Evolutionary conservation across 1,140 invertebrate genomes (phyloP).

Genomic region (Chionoecetes opilio): DNA sequence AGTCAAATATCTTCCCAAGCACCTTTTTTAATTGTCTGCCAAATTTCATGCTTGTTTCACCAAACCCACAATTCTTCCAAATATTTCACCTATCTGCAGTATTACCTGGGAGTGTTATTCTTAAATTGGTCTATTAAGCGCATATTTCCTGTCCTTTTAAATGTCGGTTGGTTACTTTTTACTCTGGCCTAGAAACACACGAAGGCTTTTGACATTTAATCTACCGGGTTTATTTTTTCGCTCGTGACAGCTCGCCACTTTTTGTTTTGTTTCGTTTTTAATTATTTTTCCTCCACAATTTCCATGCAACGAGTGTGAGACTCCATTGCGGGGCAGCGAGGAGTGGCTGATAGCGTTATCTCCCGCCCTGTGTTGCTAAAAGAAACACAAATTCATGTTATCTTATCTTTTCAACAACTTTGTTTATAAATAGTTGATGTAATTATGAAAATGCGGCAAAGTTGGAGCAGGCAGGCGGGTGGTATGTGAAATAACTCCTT

Average conservation of each 20-base stretch:
- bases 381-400: neutral
- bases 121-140: too few species aligned
- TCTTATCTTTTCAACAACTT: neutral
- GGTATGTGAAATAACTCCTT: neutral
- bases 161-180: neutral
- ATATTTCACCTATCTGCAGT: too few species aligned
- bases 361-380: neutral
- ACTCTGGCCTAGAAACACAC: neutral
- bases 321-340: neutral
- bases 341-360: constrained; percentile 27
- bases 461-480: too few species aligned
- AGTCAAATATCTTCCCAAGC: too few species aligned
- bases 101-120: too few species aligned
- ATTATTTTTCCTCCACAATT: neutral
- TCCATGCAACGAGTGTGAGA: neutral
- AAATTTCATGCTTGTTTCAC: too few species aligned
- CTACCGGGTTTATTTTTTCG: neutral
- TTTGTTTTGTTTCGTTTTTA: neutral
- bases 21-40: too few species aligned
- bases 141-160: too few species aligned
- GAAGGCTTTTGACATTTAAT: constrained; percentile 31
- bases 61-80: too few species aligned
- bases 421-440: neutral
- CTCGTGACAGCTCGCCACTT: neutral
- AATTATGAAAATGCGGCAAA: neutral